phyloP scores from a whole-genome alignment of 2,888 invertebrate species.

The Drosophila monieri region DNA sequence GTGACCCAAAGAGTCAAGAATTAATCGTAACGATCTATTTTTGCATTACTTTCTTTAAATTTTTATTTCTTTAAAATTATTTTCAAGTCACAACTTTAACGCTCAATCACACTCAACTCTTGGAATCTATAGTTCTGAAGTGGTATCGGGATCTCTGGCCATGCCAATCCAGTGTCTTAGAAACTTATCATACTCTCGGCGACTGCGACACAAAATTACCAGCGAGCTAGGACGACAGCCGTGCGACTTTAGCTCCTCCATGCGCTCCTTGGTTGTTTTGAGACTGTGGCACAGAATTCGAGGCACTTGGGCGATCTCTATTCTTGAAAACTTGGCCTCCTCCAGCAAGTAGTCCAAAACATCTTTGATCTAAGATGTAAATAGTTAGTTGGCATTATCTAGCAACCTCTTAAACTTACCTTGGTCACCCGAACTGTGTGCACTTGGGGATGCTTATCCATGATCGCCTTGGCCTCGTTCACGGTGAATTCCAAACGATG shows the following conservation, averaged over 20 bases:
- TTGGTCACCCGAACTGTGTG: constrained; percentile 86
- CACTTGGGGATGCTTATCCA: constrained; percentile 85
- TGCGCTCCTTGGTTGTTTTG: constrained; percentile 85
- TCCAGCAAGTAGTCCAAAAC: constrained; percentile 86
- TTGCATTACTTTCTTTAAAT: not conserved
- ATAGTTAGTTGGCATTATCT: not conserved
- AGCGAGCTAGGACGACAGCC: constrained; percentile 85
- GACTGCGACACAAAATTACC: constrained; percentile 86
- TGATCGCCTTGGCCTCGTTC: constrained; percentile 85
- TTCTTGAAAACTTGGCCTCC: constrained; percentile 85
- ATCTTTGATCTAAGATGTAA: constrained; percentile 84
- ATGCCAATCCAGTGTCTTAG: constrained; percentile 80
- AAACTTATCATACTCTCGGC: constrained; percentile 85
- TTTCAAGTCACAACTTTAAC: constrained; percentile 7
- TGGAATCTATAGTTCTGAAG: not conserved
- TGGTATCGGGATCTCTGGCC: not conserved
- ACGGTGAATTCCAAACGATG: constrained; percentile 85
- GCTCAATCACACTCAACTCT: not conserved
- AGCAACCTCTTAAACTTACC: constrained; percentile 75
- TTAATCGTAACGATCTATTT: not conserved
- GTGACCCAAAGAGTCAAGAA: constrained; percentile 17
- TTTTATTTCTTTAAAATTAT: not conserved
- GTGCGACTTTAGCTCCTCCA: constrained; percentile 84
- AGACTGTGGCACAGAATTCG: constrained; percentile 86
- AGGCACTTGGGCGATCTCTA: constrained; percentile 85